Evolutionary conservation across 2,797 vertebrate species (phyloP), one percentile per base, ranked within the genome.

Genomic region (Cirrhinus mrigala): DNA sequence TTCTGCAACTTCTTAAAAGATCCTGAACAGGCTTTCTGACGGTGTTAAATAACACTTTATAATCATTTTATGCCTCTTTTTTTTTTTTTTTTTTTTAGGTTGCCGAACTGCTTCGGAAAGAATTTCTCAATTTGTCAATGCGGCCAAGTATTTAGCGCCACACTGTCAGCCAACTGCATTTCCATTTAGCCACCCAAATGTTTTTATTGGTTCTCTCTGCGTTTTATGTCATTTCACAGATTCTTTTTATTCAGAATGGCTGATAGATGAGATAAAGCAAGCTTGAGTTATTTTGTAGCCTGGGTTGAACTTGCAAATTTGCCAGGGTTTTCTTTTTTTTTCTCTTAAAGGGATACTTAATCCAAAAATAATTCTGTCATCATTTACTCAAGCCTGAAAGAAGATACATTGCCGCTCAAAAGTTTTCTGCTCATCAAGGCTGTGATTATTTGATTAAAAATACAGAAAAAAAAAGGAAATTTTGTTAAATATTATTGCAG

Each of bases 1-100:
- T 15, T 29, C n/a, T 22, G 5, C n/a, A 22, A 79, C 50, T 22
- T 54, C 50, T 12, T 33, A 20, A 33, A 74, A 75, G 1, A 52
- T 4, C 4, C 2, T 6, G 2, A 52, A 52, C 24, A 2, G 15
- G 71, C 46, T 52, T 52, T 74, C 16, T 48, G 69, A 48, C 5
- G 33, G 33, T 37, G 33, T 37, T 37, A 37, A 37, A 37, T 37
- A 37, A 37, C 33, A 37, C 3, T 1, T 33, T 33, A 33, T 33
- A 33, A 33, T 33, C 29, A 33, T 91, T 93, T 92, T 94, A 92
- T 92, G 92, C 91, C 87, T 85, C 7, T 5, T 79, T 37, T n/a
- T n/a, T n/a, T n/a, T n/a, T n/a, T n/a, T n/a, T 85, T 74, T 76
- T 18, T n/a, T 85, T 74, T 76, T 18, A n/a, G 84, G 87, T 90